Evolutionary conservation across 1,140 invertebrate genomes (phyloP), one percentile per base, ranked within the genome.

Genomic region (Procambarus virginalis): DNA sequence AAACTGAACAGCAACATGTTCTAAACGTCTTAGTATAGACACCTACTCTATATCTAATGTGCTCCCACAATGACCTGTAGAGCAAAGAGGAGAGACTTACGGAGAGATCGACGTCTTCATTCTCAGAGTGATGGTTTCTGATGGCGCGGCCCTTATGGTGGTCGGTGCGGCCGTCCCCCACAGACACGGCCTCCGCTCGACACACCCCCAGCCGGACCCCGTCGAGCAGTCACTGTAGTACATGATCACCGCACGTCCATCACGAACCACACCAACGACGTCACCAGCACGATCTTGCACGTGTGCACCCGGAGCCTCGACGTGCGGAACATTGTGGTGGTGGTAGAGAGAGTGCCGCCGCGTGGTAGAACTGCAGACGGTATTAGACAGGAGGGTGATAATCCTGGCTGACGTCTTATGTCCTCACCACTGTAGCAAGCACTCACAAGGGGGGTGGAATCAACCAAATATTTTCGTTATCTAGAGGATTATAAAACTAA

Each of bases 211-310:
- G 45, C 90, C 89, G 6, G 90, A 84, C 84, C 88, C 95, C 94
- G 84, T 89, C 17, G 92, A 93, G 92, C 94, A 99, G 93, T 99
- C 98, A 51, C 97, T 98, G 94, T 98, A 99, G 94, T 98, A 97
- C 94, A 98, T 97, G 77, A 99, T 95, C 60, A 99, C 94, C 84
- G 97, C 46, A 98, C 97, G 94, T 98, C 98, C 64, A 99, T 95
- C 92, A 99, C 95, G 93, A 99, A 96, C 98, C 98, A 99, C 70
- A 98, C 97, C 86, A 99, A 94, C 0, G 98, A 99, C 89, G 98
- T 99, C 91, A 98, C 95, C 91, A 99, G 94, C 92, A 99, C 97
- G 91, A 99, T 97, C 93, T 98, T 97, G 94, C 98, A 99, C 85
- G 97, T 98, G 94, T 98, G 97, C 68, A 92, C 84, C 9, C 89